phyloP scores from a whole-genome alignment of 53 echinoderm and acorn worm genomes.

The Echinarachnius parma region DNA sequence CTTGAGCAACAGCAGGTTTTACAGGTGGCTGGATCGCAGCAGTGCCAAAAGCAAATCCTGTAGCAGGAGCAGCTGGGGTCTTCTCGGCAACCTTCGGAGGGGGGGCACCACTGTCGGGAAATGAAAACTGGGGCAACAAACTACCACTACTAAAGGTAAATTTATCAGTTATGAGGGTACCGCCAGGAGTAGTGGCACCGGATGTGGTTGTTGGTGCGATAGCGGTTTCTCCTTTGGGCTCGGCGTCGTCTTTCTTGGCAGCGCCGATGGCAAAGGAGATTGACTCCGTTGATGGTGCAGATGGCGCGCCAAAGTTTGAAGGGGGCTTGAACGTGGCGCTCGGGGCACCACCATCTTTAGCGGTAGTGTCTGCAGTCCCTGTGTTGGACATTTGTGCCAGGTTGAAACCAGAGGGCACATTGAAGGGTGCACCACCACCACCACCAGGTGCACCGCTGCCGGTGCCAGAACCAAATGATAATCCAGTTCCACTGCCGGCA shows the following conservation, averaged over 20 bases:
- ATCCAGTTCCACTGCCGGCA: no score
- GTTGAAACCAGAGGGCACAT: slow-evolving; percentile 1
- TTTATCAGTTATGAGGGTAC: slow-evolving; percentile 27
- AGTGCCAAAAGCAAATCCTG: slow-evolving; percentile 17
- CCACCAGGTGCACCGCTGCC: neutral
- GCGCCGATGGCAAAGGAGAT: neutral
- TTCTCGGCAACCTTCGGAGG: no score
- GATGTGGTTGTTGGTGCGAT: neutral
- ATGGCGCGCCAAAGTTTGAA: no score
- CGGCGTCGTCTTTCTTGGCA: neutral
- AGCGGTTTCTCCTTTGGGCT: no score
- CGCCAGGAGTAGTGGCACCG: slow-evolving; percentile 19
- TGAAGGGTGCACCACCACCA: slow-evolving; percentile 7
- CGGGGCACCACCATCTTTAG: neutral
- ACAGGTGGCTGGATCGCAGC: neutral
- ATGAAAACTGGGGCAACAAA: slow-evolving; percentile 61
- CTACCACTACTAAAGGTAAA: slow-evolving; percentile 59
- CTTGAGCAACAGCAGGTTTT: slow-evolving; percentile 2
- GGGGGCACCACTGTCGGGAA: no score
- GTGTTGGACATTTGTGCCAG: neutral
- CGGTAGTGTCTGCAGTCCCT: slow-evolving; percentile 2
- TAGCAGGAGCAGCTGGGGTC: no score
- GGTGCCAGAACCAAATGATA: no score
- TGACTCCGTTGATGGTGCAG: no score
- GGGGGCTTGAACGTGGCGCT: no score